Conservation (phyloP, 2,113 vertebrate species). For the Myotis lucifugus region DNA sequence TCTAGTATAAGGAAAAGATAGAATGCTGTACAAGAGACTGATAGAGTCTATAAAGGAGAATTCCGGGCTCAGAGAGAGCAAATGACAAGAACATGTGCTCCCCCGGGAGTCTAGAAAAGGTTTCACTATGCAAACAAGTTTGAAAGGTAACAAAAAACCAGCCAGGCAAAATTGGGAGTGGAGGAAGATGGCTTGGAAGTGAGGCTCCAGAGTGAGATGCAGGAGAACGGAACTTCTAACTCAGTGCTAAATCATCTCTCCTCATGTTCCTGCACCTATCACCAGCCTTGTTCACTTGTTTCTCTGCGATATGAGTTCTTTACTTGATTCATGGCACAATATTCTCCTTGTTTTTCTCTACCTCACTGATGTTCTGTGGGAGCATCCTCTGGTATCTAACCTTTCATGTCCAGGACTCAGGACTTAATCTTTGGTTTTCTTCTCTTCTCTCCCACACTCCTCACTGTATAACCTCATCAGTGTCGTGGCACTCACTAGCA, state of each 20-base stretch:
- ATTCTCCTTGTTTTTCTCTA: background rate
- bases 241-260: background rate
- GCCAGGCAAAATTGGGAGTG: background rate
- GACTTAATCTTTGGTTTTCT: no score
- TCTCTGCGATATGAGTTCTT: background rate
- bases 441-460: background rate
- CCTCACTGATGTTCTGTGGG: background rate
- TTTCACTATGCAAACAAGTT: background rate
- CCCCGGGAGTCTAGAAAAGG: background rate
- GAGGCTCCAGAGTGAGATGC: background rate
- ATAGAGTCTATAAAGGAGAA: background rate
- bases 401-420: background rate
- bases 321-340: background rate
- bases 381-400: background rate
- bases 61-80: background rate
- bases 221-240: background rate
- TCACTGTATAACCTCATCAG: accelerated
- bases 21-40: background rate
- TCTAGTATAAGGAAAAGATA: background rate
- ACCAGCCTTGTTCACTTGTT: background rate
- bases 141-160: background rate
- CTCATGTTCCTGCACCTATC: background rate
- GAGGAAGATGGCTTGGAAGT: background rate
- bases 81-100: background rate
- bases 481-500: background rate